phyloP scores from a whole-genome alignment of 1,140 invertebrate species.

The Bacillus rossius region DNA sequence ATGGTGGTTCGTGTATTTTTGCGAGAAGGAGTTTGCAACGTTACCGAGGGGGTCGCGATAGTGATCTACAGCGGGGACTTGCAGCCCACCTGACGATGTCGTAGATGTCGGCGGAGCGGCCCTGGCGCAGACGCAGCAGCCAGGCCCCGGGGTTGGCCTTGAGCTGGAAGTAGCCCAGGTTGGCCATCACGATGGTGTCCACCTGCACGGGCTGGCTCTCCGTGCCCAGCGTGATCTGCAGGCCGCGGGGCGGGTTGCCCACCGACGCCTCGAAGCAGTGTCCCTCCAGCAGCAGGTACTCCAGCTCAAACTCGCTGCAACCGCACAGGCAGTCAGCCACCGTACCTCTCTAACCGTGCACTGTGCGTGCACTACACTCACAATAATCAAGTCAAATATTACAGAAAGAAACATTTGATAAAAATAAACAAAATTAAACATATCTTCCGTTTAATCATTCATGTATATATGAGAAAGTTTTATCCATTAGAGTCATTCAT shows the following conservation, averaged over 20 bases:
- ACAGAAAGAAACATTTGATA: neutral
- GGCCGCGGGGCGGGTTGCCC: conserved; percentile 90
- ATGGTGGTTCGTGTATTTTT: too few species aligned
- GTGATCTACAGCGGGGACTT: neutral
- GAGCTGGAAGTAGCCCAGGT: conserved; percentile 95
- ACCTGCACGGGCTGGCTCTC: conserved; percentile 66
- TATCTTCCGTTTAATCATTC: neutral
- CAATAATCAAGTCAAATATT: too few species aligned
- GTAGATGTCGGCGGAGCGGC: conserved; percentile 92
- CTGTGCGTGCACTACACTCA: too few species aligned
- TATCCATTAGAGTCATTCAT: too few species aligned
- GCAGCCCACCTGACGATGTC: conserved; percentile 60
- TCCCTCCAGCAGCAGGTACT: conserved; percentile 87
- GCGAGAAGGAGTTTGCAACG: too few species aligned
- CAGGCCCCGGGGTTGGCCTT: conserved; percentile 98
- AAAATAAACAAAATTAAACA: conserved; percentile 7
- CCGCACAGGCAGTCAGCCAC: conserved; percentile 24
- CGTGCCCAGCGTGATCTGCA: conserved; percentile 94
- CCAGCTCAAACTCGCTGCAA: conserved; percentile 83
- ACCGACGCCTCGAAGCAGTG: conserved; percentile 92
- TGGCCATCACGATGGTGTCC: conserved; percentile 99
- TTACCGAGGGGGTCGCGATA: too few species aligned
- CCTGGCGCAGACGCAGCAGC: conserved; percentile 79
- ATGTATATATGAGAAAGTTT: too few species aligned
- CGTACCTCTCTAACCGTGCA: too few species aligned